Evolutionary conservation across 2,888 invertebrate species (phyloP), one percentile per base, ranked within the genome.

Genomic region (Polydrusus tereticollis): DNA sequence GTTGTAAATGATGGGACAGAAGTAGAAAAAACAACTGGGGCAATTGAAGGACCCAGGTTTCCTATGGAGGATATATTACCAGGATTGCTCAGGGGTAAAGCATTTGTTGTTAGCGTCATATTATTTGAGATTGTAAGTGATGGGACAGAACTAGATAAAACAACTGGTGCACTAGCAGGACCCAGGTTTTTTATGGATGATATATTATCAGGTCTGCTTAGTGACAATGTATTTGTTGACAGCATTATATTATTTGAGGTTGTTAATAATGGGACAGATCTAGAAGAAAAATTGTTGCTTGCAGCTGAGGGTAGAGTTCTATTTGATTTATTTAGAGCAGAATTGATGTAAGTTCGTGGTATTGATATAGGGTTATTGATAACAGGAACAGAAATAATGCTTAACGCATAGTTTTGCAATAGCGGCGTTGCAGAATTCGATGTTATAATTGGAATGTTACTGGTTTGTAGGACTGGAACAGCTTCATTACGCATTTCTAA

Each of bases 341-440:
- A 55, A 43, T 55, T 67, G 16, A 58, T 29, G 36, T 59, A 67
- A 26, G 58, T 36, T 23, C 23, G 57, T 21, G 58, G 67, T 36
- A 67, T 58, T 16, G 58, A 59, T 18, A 58, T n/a, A 14, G 58
- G 67, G 7, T 36, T 57, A 43, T 20, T 58, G 16, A 10, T 26
- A 8, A 38, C 36, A 36, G 63, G 8, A 52, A 23, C 36, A 21
- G 58, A 21, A 26, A 41, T 47, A 5, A 57, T 18, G n/a, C 45
- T 58, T 20, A 59, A 23, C 36, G 52, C 50, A 38, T 52, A 64
- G 36, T 50, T 64, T 36, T 64, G 63, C 7, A 64, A 38, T 14
- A 64, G 23, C 4, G 63, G 63, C 4, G 63, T 64, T 1, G 63
- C 50, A 18, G 63, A 64, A 38, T 64, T 64, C 6, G 23, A 47